phyloP scores from a whole-genome alignment of 2,797 vertebrate species.

The Paedocypris micromegethes region DNA sequence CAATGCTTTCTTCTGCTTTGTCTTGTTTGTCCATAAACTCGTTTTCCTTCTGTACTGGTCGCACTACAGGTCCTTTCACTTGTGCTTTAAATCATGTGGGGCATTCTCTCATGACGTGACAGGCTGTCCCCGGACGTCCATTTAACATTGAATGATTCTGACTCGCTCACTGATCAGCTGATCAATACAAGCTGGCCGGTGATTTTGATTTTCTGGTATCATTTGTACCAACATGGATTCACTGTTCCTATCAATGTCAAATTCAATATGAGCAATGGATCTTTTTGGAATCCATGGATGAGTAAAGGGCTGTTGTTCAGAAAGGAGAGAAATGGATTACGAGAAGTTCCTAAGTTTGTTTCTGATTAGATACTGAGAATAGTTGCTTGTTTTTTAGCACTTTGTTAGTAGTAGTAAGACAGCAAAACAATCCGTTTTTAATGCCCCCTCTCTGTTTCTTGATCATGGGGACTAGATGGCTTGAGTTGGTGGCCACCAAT shows the following conservation, averaged over 20 bases:
- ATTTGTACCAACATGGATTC: slow-evolving; percentile 20
- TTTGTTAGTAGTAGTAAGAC: too few relatives aligned
- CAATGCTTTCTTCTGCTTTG: slow-evolving; percentile 27
- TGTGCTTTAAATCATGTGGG: slow-evolving; percentile 56
- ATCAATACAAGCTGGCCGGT: slow-evolving; percentile 65
- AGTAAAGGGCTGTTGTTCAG: slow-evolving; percentile 3
- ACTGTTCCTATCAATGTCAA: slow-evolving; percentile 51
- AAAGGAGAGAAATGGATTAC: too few relatives aligned
- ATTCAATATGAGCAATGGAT: slow-evolving; percentile 35
- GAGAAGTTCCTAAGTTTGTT: neutral
- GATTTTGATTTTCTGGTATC: slow-evolving; percentile 57
- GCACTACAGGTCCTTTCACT: slow-evolving; percentile 40
- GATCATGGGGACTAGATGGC: slow-evolving; percentile 20
- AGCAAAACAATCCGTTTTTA: slow-evolving; percentile 8
- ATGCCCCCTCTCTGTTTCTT: slow-evolving; percentile 50
- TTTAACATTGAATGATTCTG: slow-evolving; percentile 59
- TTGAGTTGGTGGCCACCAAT: neutral
- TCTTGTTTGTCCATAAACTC: slow-evolving; percentile 25
- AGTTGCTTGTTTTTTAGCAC: slow-evolving; percentile 52
- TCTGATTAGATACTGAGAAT: slow-evolving; percentile 2
- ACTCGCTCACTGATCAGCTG: slow-evolving; percentile 63
- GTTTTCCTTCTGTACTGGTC: slow-evolving; percentile 47
- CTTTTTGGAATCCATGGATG: neutral
- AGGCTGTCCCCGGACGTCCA: slow-evolving; percentile 50
- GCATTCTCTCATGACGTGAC: too few relatives aligned